These are phyloP conservation scores for Pheucticus melanocephalus DNA, from an alignment of 2,113 vertebrate species.

Conservation along the genomic window DNA sequence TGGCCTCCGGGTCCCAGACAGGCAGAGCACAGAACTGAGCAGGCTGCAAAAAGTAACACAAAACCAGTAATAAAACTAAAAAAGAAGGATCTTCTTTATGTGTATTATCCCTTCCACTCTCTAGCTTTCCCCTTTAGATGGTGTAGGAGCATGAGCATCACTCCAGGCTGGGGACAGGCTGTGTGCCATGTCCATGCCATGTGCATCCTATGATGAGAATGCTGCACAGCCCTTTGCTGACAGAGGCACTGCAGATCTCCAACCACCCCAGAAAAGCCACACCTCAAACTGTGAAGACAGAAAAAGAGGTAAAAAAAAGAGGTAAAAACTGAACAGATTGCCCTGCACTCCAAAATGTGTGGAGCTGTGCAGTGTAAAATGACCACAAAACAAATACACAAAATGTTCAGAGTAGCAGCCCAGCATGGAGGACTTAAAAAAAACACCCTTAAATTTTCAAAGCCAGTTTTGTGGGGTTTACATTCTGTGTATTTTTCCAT, in stretches of 20 bases:
- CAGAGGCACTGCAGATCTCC: background rate
- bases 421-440: background rate
- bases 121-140: background rate
- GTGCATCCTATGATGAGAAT: background rate
- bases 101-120: background rate
- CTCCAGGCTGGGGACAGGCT: background rate
- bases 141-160: background rate
- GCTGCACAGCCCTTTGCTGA: background rate
- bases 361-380: background rate
- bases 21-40: background rate
- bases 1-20: background rate
- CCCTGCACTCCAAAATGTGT: background rate
- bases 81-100: background rate
- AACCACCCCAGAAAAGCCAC: background rate
- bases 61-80: background rate
- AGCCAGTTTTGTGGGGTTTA: background rate
- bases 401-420: background rate
- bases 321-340: background rate
- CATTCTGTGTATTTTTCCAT: background rate
- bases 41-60: background rate
- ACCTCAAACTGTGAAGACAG: background rate
- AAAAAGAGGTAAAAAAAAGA: background rate
- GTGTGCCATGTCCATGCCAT: accelerated
- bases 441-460: background rate
- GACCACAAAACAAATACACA: background rate